Percentiles rank a stretch among this genome's conserved stretches.
Evolutionary conservation across 2,888 invertebrate species (phyloP).

Genomic region (Cheilosia urbana): DNA sequence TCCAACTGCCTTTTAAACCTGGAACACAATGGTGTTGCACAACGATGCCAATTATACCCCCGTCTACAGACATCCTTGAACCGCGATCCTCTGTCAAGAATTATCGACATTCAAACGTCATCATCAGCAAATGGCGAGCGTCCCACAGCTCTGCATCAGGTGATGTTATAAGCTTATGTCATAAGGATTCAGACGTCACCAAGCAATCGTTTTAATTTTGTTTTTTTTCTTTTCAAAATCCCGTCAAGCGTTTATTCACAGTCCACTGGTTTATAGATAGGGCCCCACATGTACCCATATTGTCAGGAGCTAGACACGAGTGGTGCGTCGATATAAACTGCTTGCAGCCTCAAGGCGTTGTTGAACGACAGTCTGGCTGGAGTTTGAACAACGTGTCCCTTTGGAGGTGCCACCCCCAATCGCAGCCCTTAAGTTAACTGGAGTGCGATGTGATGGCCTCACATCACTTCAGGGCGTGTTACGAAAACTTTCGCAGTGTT

Average conservation of each 20-base stretch:
- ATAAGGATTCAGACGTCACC: constrained; percentile 18
- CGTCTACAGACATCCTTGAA: constrained; percentile 22
- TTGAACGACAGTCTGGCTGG: constrained; percentile 55
- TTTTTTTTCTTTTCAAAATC: constrained; percentile 7
- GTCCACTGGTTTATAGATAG: constrained; percentile 43
- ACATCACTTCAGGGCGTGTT: constrained; percentile 26
- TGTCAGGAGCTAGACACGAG: not conserved
- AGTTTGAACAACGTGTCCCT: constrained; percentile 58
- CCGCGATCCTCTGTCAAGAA: constrained; percentile 36
- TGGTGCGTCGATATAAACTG: constrained; percentile 11
- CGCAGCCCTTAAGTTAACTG: constrained; percentile 43
- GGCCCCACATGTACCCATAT: not conserved
- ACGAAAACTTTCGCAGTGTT: constrained; percentile 55
- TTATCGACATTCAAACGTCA: constrained; percentile 43
- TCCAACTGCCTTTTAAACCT: not conserved
- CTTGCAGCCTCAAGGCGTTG: constrained; percentile 26
- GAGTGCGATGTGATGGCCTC: not conserved
- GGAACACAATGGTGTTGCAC: constrained; percentile 14
- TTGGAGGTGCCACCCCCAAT: constrained; percentile 31
- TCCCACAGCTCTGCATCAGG: not conserved
- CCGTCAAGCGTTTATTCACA: constrained; percentile 31
- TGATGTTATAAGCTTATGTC: constrained; percentile 10
- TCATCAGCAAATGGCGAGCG: constrained; percentile 7
- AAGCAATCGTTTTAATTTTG: not conserved
- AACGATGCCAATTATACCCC: constrained; percentile 25